Conservation (phyloP, 2,113 vertebrate species). For the Furnarius figulus region DNA sequence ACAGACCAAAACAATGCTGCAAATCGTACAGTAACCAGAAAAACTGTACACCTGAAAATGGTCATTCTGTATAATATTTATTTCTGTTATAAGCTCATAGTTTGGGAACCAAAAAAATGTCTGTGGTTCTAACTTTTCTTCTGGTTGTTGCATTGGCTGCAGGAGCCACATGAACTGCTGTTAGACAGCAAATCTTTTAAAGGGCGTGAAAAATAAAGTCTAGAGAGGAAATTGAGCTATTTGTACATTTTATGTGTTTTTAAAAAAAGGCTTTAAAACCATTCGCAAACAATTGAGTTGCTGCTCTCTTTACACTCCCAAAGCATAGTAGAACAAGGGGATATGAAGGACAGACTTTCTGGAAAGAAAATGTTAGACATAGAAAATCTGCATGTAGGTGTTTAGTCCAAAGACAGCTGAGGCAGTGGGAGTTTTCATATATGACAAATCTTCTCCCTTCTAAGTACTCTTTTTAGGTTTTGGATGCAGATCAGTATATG, state of each 20-base stretch:
- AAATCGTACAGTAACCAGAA: neutral
- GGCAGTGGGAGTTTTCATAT: neutral
- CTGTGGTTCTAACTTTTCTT: neutral
- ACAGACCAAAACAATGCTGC: neutral
- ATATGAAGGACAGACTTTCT: neutral
- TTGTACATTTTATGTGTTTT: neutral
- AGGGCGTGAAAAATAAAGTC: neutral
- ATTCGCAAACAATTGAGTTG: neutral
- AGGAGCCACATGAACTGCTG: neutral
- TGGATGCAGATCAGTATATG: neutral
- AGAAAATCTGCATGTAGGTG: neutral
- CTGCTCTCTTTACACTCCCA: neutral
- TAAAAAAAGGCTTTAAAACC: neutral
- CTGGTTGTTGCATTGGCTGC: neutral
- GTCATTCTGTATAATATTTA: neutral
- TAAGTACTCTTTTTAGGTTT: neutral
- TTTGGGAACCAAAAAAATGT: neutral
- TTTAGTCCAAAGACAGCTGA: neutral
- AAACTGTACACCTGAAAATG: neutral
- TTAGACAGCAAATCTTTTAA: neutral
- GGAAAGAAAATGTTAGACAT: neutral
- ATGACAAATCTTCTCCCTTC: neutral
- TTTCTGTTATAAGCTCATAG: neutral
- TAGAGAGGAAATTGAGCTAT: neutral
- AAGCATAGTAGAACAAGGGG: neutral